A percentile compares a stretch with the other conserved stretches of the same genome.
These are phyloP conservation scores for Sicus ferrugineus DNA, from an alignment of 2,888 invertebrate species.

Conservation along the genomic window DNA sequence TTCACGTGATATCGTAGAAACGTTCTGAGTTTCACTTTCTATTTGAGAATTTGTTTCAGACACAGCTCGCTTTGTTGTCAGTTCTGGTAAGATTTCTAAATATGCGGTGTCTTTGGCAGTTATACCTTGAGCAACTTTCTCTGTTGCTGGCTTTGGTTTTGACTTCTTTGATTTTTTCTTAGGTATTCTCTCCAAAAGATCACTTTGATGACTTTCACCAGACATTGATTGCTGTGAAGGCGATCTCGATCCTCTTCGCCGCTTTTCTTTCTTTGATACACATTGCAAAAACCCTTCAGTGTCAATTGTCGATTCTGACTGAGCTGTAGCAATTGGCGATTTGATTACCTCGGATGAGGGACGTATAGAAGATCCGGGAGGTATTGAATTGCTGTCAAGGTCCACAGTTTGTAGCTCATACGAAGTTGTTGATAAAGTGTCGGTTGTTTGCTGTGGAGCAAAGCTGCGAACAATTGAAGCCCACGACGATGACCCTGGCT, in stretches of 20 bases:
- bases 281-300: conserved; percentile 66
- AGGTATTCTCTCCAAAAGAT: conserved; percentile 57
- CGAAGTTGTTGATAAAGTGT: conserved; percentile 6
- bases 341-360: conserved; percentile 54
- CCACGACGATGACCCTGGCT: conserved; percentile 48
- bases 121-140: not conserved
- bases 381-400: conserved; percentile 38
- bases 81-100: not conserved
- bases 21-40: not conserved
- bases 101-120: not conserved
- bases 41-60: not conserved
- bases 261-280: conserved; percentile 64
- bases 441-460: conserved; percentile 35
- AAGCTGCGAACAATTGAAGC: conserved; percentile 47
- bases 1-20: not conserved
- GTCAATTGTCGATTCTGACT: conserved; percentile 45
- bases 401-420: conserved; percentile 10
- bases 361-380: conserved; percentile 48
- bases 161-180: conserved; percentile 58
- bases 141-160: conserved; percentile 30
- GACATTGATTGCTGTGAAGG: conserved; percentile 64
- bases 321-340: conserved; percentile 38
- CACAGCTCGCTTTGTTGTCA: not conserved
- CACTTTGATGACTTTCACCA: conserved; percentile 37
- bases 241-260: conserved; percentile 67